phyloP scores from a whole-genome alignment of 1,140 invertebrate genomes.

The Anastrepha ludens region DNA sequence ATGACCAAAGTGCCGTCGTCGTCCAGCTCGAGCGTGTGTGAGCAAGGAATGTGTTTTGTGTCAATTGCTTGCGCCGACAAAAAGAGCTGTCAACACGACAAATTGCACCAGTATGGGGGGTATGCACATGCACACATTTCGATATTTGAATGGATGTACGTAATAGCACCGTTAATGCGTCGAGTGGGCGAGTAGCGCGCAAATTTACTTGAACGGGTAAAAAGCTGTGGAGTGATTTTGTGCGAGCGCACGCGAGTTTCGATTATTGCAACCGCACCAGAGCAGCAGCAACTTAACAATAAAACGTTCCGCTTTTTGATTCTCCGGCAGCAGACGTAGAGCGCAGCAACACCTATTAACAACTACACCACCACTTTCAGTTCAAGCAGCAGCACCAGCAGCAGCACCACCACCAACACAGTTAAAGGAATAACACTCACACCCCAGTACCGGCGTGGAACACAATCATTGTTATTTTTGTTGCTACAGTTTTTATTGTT shows the following conservation, averaged over 20 bases:
- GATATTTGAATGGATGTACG: background rate
- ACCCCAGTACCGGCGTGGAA: slow-evolving; percentile 28
- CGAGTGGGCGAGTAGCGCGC: slow-evolving; percentile 19
- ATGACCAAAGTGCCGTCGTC: background rate
- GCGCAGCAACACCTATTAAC: background rate
- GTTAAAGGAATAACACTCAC: slow-evolving; percentile 9
- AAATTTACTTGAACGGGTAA: slow-evolving; percentile 19
- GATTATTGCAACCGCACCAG: slow-evolving; percentile 24
- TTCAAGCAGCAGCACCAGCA: background rate
- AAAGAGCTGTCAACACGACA: slow-evolving; percentile 30
- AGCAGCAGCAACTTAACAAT: slow-evolving; percentile 45
- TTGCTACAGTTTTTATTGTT: slow-evolving; percentile 47
- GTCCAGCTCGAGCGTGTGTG: background rate
- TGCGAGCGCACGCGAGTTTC: slow-evolving; percentile 37
- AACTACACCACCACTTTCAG: background rate
- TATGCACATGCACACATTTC: background rate
- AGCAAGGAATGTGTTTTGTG: background rate
- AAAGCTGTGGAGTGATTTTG: slow-evolving; percentile 8
- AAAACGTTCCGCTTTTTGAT: slow-evolving; percentile 52
- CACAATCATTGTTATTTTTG: slow-evolving; percentile 29
- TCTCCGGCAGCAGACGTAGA: slow-evolving; percentile 36
- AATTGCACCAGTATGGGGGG: background rate
- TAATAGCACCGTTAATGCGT: background rate
- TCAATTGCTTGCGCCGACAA: background rate
- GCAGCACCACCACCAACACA: background rate